phyloP scores from a whole-genome alignment of 2,888 invertebrate species.

The Caenorhabditis uteleia region DNA sequence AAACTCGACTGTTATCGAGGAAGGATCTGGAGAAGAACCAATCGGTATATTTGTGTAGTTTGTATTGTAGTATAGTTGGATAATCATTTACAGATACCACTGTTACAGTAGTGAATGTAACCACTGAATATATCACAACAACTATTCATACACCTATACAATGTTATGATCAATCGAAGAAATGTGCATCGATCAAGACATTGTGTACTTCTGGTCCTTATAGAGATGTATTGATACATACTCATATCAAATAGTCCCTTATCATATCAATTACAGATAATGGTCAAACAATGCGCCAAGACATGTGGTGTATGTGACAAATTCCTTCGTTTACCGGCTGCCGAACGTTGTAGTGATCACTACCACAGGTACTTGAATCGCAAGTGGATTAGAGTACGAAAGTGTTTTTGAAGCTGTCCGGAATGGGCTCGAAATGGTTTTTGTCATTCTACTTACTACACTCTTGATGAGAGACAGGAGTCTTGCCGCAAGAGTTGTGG shows the following conservation, averaged over 20 bases:
- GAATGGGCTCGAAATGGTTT: constrained; percentile 32
- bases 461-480: constrained; percentile 20
- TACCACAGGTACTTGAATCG: constrained; percentile 22
- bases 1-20: too few species aligned
- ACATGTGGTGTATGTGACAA: constrained; percentile 27
- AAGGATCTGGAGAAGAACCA: constrained; percentile 28
- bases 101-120: too few species aligned
- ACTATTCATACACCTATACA: constrained; percentile 2
- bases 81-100: neutral
- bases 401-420: constrained; percentile 28
- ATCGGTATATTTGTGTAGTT: constrained; percentile 9
- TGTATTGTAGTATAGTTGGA: neutral
- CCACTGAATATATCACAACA: too few species aligned
- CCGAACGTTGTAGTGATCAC: constrained; percentile 26
- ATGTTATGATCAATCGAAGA: constrained; percentile 27
- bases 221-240: constrained; percentile 9
- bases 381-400: constrained; percentile 4
- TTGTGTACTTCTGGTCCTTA: constrained; percentile 14
- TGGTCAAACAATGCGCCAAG: constrained; percentile 29
- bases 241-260: neutral
- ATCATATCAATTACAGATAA: constrained; percentile 21
- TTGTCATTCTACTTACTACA: constrained; percentile 33
- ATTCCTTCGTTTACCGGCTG: constrained; percentile 18
- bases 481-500: constrained; percentile 35
- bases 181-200: constrained; percentile 10